Evolutionary conservation across 1,140 invertebrate genomes (phyloP).

Genomic region (Drosophila funebris): DNA sequence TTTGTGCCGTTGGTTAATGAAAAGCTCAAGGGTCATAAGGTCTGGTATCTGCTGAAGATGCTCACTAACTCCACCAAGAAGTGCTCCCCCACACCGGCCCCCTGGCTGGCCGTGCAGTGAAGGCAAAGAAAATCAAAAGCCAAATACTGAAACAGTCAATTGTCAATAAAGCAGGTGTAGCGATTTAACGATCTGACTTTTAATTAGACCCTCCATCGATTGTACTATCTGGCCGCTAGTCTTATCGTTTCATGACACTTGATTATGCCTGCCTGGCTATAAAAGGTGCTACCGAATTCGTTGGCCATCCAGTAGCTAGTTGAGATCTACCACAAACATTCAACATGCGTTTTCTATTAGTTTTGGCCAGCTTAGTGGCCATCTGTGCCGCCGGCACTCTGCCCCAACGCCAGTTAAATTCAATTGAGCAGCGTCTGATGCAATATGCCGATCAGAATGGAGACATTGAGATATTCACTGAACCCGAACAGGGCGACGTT

Average conservation of each 20-base stretch:
- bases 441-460: slow-evolving; percentile 61
- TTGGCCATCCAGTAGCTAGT: slow-evolving; percentile 56
- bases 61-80: slow-evolving; percentile 21
- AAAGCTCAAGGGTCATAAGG: slow-evolving; percentile 65
- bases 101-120: slow-evolving; percentile 64
- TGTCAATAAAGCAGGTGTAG: slow-evolving; percentile 47
- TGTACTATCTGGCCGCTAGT: slow-evolving; percentile 13
- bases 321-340: slow-evolving; percentile 39
- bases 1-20: slow-evolving; percentile 68
- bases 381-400: slow-evolving; percentile 70
- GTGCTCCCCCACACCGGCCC: slow-evolving; percentile 66
- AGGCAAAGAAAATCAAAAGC: not conserved
- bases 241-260: slow-evolving; percentile 20
- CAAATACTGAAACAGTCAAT: not conserved
- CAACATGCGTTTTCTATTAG: slow-evolving; percentile 75
- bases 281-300: slow-evolving; percentile 44
- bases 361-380: slow-evolving; percentile 69
- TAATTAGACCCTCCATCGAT: slow-evolving; percentile 55
- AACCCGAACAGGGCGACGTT: slow-evolving; percentile 56
- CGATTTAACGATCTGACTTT: slow-evolving; percentile 43
- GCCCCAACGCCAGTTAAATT: slow-evolving; percentile 20
- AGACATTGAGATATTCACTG: slow-evolving; percentile 63
- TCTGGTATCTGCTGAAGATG: slow-evolving; percentile 67
- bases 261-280: slow-evolving; percentile 29
- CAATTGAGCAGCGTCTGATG: slow-evolving; percentile 58